Conservation (phyloP, 2,888 invertebrate genomes). For the Phanerotoma sp. region DNA sequence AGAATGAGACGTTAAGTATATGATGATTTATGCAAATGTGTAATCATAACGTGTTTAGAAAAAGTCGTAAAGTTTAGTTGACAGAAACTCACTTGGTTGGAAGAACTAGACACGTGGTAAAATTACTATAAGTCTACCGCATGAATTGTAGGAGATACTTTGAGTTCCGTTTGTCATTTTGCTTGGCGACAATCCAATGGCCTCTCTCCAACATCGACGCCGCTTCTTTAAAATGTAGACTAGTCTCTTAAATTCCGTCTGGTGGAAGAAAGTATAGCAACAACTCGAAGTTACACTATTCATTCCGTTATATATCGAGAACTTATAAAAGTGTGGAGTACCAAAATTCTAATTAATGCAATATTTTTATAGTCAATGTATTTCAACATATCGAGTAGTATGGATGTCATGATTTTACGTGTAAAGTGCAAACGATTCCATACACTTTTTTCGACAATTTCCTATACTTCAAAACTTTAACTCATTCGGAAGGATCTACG, state of each 20-base stretch:
- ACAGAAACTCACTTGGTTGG: slow-evolving; percentile 5
- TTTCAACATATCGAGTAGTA: too few relatives aligned
- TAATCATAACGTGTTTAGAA: too few relatives aligned
- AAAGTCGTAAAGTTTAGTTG: neutral
- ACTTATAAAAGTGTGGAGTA: neutral
- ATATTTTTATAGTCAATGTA: neutral
- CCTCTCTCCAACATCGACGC: slow-evolving; percentile 29
- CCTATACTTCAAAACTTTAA: neutral
- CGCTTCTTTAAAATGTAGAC: slow-evolving; percentile 14
- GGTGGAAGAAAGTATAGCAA: neutral
- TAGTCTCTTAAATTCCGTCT: neutral
- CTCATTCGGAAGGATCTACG: neutral
- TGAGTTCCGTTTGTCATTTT: slow-evolving; percentile 29
- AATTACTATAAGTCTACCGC: slow-evolving; percentile 16
- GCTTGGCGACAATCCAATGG: slow-evolving; percentile 32
- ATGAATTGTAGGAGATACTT: slow-evolving; percentile 29
- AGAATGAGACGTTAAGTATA: neutral
- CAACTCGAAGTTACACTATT: slow-evolving; percentile 14
- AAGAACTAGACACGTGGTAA: slow-evolving; percentile 17
- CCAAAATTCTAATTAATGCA: neutral
- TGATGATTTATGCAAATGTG: too few relatives aligned
- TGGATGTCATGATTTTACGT: too few relatives aligned
- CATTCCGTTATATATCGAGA: slow-evolving; percentile 3
- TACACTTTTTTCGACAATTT: neutral
- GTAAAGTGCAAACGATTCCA: too few relatives aligned